phyloP scores from a whole-genome alignment of 2,888 invertebrate species.

The Liposcelis brunnea region DNA sequence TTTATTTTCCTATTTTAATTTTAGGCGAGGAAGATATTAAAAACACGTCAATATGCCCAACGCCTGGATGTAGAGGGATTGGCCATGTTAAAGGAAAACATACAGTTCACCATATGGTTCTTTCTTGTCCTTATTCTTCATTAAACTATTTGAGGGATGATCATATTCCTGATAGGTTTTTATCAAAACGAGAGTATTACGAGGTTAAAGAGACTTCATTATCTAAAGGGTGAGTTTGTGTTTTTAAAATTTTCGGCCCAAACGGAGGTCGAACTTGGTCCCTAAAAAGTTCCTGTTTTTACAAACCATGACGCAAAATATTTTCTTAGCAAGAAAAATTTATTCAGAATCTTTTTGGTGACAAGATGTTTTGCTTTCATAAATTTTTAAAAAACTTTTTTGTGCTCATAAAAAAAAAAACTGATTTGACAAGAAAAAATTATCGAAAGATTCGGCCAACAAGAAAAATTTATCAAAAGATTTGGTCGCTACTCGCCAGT shows the following conservation, averaged over 20 bases:
- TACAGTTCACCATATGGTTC: conserved; percentile 50
- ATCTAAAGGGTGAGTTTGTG: conserved; percentile 8
- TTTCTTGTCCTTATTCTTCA: conserved; percentile 57
- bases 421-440: no score
- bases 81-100: conserved; percentile 72
- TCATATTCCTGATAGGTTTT: conserved; percentile 31
- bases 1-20: conserved; percentile 13
- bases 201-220: conserved; percentile 14
- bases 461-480: no score
- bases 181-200: conserved; percentile 28
- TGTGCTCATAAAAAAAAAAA: no score
- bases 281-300: no score
- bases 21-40: conserved; percentile 34
- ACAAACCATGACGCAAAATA: no score
- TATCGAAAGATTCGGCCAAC: no score
- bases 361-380: no score
- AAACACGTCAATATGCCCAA: conserved; percentile 52
- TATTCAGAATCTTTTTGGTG: no score
- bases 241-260: neutral
- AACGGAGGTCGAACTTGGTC: no score
- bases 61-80: conserved; percentile 71
- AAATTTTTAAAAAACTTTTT: no score
- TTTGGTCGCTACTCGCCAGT: no score
- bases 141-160: conserved; percentile 34
- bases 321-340: no score